These are phyloP conservation scores for Semibalanus balanoides DNA, from an alignment of 1,140 invertebrate genomes.

Conservation along the genomic window DNA sequence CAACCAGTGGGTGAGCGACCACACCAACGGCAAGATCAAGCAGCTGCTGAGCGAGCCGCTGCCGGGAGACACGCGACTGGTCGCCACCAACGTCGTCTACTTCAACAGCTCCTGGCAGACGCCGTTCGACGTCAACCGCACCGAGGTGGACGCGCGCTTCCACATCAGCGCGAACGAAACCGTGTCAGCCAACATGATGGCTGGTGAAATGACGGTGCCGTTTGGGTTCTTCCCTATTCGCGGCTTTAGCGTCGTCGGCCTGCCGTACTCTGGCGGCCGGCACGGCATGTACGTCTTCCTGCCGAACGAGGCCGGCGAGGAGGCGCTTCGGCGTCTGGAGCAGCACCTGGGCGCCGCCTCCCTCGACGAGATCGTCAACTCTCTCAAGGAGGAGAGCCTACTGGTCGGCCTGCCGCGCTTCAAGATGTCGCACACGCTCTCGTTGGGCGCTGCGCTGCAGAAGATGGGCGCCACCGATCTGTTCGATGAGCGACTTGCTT, in stretches of 20 bases:
- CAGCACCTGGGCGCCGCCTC: slow-evolving; percentile 15
- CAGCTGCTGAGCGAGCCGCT: slow-evolving; percentile 38
- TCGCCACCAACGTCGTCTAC: slow-evolving; percentile 69
- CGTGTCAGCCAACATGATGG: slow-evolving; percentile 46
- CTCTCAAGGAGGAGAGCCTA: slow-evolving; percentile 20
- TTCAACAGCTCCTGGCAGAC: slow-evolving; percentile 68
- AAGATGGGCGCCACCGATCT: slow-evolving; percentile 39
- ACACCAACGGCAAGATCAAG: slow-evolving; percentile 56
- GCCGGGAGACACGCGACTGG: slow-evolving; percentile 38
- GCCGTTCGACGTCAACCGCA: slow-evolving; percentile 42
- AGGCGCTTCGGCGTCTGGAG: slow-evolving; percentile 11
- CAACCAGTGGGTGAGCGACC: slow-evolving; percentile 53
- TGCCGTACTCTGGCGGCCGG: slow-evolving; percentile 50
- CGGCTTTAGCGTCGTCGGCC: slow-evolving; percentile 44
- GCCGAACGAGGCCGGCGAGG: slow-evolving; percentile 32
- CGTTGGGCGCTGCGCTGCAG: slow-evolving; percentile 37
- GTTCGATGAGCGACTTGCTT: slow-evolving; percentile 40
- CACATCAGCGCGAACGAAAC: slow-evolving; percentile 29
- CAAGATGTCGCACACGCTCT: slow-evolving; percentile 28
- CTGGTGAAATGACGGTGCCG: slow-evolving; percentile 38
- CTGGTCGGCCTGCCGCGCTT: slow-evolving; percentile 38
- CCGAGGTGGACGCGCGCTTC: slow-evolving; percentile 45
- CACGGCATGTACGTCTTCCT: slow-evolving; percentile 53
- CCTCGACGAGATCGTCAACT: slow-evolving; percentile 7
- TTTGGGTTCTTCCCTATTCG: slow-evolving; percentile 35